These are phyloP conservation scores for Smittia aterrima DNA, from an alignment of 2,888 invertebrate genomes.

Conservation along the genomic window DNA sequence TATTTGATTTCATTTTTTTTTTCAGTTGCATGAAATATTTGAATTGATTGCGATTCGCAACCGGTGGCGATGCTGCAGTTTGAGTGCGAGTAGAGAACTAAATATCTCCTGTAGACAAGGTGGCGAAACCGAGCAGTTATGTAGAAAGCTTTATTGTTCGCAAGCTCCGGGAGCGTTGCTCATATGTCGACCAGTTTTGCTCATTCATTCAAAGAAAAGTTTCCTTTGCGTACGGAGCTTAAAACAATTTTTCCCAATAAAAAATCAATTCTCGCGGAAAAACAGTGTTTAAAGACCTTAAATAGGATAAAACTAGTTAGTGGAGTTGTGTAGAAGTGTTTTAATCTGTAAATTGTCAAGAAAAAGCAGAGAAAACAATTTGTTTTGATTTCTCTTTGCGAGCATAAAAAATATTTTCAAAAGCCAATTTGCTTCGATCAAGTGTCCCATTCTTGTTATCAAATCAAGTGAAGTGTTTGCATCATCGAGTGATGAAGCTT, in stretches of 20 bases:
- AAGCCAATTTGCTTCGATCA: background rate
- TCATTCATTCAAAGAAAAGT: too few relatives aligned
- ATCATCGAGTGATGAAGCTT: background rate
- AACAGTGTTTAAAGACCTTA: background rate
- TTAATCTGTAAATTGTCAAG: background rate
- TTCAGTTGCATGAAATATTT: too few relatives aligned
- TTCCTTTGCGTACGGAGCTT: too few relatives aligned
- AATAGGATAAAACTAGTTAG: background rate
- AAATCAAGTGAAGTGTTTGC: slow-evolving; percentile 8
- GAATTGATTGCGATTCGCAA: too few relatives aligned
- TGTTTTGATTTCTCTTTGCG: background rate
- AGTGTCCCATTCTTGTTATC: background rate
- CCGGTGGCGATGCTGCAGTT: too few relatives aligned
- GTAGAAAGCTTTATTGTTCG: too few relatives aligned
- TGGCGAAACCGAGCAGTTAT: too few relatives aligned
- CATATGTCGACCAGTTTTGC: too few relatives aligned
- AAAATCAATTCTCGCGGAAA: background rate
- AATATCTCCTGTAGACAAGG: too few relatives aligned
- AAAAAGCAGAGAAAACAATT: background rate
- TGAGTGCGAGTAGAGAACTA: too few relatives aligned
- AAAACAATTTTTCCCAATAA: background rate
- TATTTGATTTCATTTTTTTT: too few relatives aligned
- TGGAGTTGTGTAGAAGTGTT: background rate
- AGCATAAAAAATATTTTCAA: slow-evolving; percentile 4
- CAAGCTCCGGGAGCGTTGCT: too few relatives aligned